Evolutionary conservation across 2,888 invertebrate species (phyloP).

Genomic region (Eupithecia pulchellata): DNA sequence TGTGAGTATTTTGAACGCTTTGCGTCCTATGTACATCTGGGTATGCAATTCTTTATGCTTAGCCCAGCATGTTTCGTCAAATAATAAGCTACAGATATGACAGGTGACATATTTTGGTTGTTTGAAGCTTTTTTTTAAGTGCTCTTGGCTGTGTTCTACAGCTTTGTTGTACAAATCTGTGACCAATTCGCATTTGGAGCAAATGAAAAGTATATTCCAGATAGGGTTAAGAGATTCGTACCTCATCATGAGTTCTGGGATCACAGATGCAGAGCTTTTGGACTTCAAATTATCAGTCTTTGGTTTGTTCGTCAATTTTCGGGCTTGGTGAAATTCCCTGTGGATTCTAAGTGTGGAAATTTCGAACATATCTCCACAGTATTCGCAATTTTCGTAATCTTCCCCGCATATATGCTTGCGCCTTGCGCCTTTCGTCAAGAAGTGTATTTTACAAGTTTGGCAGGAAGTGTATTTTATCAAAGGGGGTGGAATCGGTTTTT

Average conservation of each 20-base stretch:
- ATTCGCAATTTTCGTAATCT: constrained; percentile 45
- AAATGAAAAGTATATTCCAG: constrained; percentile 66
- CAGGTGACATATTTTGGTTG: constrained; percentile 51
- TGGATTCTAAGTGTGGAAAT: constrained; percentile 52
- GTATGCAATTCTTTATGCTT: constrained; percentile 56
- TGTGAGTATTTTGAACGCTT: constrained; percentile 56
- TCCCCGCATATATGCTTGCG: constrained; percentile 47
- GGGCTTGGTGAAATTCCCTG: constrained; percentile 2
- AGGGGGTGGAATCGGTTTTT: constrained; percentile 43
- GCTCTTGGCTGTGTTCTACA: constrained; percentile 64
- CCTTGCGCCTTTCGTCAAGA: constrained; percentile 31
- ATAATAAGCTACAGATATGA: constrained; percentile 56
- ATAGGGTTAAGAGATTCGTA: constrained; percentile 57
- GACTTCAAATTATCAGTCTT: background rate
- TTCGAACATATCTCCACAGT: constrained; percentile 54
- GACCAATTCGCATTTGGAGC: constrained; percentile 54
- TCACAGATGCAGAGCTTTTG: background rate
- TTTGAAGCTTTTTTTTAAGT: constrained; percentile 50
- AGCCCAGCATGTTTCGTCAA: constrained; percentile 53
- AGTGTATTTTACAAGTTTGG: constrained; percentile 50
- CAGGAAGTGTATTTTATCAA: constrained; percentile 52
- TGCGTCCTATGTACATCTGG: constrained; percentile 39
- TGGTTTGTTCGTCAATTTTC: background rate
- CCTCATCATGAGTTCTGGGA: constrained; percentile 58
- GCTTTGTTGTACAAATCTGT: constrained; percentile 62